Evolutionary conservation across 2,797 vertebrate genomes (phyloP).

Genomic region (Menidia menidia): DNA sequence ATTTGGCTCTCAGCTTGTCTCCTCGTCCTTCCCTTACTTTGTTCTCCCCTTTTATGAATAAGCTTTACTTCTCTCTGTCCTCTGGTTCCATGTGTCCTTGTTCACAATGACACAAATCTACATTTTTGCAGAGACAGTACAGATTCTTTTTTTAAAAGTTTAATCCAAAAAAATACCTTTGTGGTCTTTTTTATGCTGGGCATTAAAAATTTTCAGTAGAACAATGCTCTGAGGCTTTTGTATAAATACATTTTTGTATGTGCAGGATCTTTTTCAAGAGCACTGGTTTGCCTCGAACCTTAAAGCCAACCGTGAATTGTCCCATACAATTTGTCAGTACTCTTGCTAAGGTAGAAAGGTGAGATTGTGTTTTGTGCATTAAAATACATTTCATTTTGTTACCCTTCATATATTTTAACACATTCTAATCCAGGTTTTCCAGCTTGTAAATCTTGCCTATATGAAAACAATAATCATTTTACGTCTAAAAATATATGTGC

Average conservation of each 20-base stretch:
- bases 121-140: constrained; percentile 27
- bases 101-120: constrained; percentile 44
- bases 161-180: constrained; percentile 36
- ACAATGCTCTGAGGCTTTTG: background rate
- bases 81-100: constrained; percentile 49
- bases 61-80: constrained; percentile 23
- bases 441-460: background rate
- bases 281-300: background rate
- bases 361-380: background rate
- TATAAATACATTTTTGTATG: background rate
- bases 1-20: constrained; percentile 56
- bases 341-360: background rate
- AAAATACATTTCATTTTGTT: background rate
- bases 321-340: background rate
- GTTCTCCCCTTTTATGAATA: constrained; percentile 48
- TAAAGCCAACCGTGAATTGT: background rate
- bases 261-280: background rate
- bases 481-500: constrained; percentile 23
- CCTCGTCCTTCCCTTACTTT: constrained; percentile 50
- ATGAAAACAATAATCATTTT: constrained; percentile 24
- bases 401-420: background rate
- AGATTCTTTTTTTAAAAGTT: constrained; percentile 10
- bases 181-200: constrained; percentile 24
- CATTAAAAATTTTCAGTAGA: background rate
- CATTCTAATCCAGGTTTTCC: constrained; percentile 5